These are phyloP conservation scores for Bombus terrestris DNA, from an alignment of 1,140 invertebrate genomes.

Conservation along the genomic window DNA sequence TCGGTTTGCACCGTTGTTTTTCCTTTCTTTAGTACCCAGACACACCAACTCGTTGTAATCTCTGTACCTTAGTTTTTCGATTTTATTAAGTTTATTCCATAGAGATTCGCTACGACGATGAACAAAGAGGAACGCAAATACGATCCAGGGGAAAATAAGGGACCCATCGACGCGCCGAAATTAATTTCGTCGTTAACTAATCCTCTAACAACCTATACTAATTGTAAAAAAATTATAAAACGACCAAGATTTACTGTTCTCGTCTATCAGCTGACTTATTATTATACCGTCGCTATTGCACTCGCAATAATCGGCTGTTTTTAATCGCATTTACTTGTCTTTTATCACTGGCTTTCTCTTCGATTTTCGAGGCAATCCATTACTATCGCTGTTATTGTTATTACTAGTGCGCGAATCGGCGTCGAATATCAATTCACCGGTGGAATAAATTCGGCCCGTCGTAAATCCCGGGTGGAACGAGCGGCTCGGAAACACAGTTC, in stretches of 20 bases:
- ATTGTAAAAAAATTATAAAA: not conserved
- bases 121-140: not conserved
- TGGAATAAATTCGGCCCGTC: conserved; percentile 49
- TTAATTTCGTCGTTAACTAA: too few species aligned
- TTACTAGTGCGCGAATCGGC: not conserved
- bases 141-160: too few species aligned
- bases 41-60: not conserved
- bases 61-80: not conserved
- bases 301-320: not conserved
- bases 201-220: too few species aligned
- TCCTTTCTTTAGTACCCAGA: not conserved
- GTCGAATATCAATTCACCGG: conserved; percentile 6
- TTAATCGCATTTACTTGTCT: not conserved
- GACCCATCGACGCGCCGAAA: too few species aligned
- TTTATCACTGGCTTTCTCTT: not conserved
- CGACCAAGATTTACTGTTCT: not conserved
- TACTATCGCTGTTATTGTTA: not conserved
- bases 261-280: not conserved
- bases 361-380: not conserved
- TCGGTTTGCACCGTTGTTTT: not conserved
- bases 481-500: conserved; percentile 15
- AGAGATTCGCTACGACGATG: not conserved
- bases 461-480: conserved; percentile 51
- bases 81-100: not conserved
- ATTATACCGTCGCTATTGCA: not conserved